Conservation (phyloP, 64 coral and sea anemone species). For the Cladopsammia gracilis region DNA sequence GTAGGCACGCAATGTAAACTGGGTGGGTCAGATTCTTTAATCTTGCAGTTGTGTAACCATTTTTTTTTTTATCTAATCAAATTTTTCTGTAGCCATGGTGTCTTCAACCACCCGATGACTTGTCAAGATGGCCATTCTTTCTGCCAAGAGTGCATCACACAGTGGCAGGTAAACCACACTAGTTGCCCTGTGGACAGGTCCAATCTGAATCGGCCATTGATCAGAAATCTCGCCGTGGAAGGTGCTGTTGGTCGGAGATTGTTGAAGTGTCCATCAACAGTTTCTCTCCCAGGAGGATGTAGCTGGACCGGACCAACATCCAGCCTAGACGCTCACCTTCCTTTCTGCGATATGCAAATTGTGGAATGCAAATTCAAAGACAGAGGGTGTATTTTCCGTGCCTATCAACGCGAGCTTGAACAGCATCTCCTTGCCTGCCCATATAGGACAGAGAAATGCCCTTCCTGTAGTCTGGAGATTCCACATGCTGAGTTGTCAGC, state of each 20-base stretch:
- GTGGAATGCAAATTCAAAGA: neutral
- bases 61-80: no score
- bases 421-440: neutral
- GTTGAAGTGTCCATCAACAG: neutral
- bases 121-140: slow-evolving; percentile 23
- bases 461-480: neutral
- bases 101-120: neutral
- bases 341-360: neutral
- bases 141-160: neutral
- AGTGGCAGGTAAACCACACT: neutral
- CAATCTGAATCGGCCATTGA: neutral
- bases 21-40: no score
- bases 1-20: no score
- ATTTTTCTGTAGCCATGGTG: no score
- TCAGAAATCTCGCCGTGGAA: neutral
- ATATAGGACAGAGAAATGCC: neutral
- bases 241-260: neutral
- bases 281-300: neutral
- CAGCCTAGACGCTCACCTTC: neutral
- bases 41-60: no score
- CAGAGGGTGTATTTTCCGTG: neutral
- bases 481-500: neutral
- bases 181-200: neutral
- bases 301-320: neutral
- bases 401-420: neutral